These are phyloP conservation scores for Nanger granti DNA, from an alignment of 2,113 vertebrate genomes.

Conservation along the genomic window DNA sequence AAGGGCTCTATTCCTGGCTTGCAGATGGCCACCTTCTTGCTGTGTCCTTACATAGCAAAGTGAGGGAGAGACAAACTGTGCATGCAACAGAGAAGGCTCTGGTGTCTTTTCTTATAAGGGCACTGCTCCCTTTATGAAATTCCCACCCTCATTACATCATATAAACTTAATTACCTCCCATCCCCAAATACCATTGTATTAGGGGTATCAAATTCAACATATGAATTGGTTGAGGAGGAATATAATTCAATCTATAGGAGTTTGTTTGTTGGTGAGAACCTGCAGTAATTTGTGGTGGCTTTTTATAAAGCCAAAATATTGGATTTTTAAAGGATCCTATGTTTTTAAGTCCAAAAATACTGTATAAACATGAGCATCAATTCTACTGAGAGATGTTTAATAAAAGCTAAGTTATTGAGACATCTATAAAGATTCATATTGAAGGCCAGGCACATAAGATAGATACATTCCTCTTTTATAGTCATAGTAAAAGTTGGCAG, in stretches of 20 bases:
- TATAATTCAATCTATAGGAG: neutral
- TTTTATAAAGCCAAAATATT: neutral
- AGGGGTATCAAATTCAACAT: neutral
- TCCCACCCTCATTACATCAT: neutral
- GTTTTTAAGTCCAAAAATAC: neutral
- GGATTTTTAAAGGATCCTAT: neutral
- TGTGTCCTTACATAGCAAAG: too few relatives aligned
- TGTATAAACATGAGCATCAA: neutral
- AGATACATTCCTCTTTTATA: neutral
- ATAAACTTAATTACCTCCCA: neutral
- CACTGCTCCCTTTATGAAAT: neutral
- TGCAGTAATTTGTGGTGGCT: neutral
- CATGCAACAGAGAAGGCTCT: accelerated
- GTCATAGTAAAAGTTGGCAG: neutral
- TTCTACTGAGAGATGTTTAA: neutral
- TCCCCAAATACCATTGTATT: neutral
- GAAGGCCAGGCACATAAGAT: neutral
- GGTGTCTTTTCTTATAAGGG: neutral
- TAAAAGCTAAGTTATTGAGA: neutral
- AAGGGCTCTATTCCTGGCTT: neutral
- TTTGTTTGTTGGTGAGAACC: neutral
- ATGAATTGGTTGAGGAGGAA: neutral
- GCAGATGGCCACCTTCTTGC: neutral
- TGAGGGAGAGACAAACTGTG: accelerated
- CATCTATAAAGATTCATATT: neutral